phyloP scores from a whole-genome alignment of 2,113 vertebrate genomes.

The Onychostruthus taczanowskii region DNA sequence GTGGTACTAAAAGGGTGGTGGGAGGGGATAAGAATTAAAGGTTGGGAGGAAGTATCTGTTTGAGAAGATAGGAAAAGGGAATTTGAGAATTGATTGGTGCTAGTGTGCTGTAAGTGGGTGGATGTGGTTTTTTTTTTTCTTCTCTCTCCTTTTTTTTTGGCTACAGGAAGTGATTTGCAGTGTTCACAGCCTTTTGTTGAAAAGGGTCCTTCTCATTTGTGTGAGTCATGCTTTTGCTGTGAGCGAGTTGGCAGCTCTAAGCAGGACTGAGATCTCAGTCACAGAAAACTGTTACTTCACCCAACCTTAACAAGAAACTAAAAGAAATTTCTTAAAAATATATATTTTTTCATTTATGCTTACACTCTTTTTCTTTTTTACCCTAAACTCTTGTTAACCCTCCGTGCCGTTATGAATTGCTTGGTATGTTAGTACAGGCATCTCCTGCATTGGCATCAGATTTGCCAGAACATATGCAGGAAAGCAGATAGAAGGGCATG shows the following conservation, averaged over 20 bases:
- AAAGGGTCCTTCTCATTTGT: conserved; percentile 95
- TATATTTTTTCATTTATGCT: neutral
- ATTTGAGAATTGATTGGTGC: conserved; percentile 94
- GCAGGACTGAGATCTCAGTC: conserved; percentile 79
- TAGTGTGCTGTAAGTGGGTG: conserved; percentile 94
- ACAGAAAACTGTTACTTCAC: conserved; percentile 78
- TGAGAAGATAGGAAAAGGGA: conserved; percentile 74
- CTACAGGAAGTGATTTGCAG: conserved; percentile 99
- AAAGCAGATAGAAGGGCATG: conserved; percentile 95
- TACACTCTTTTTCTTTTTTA: neutral
- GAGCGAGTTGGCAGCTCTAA: conserved; percentile 89
- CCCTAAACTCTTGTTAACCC: neutral
- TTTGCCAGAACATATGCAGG: conserved; percentile 87
- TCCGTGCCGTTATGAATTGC: conserved; percentile 72
- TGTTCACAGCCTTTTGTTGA: conserved; percentile 99
- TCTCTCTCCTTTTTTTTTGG: conserved; percentile 66
- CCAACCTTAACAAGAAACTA: conserved; percentile 68
- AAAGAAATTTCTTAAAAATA: conserved; percentile 41
- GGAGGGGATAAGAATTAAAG: conserved; percentile 60
- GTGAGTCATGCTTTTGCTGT: conserved; percentile 98
- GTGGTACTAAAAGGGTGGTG: conserved; percentile 26
- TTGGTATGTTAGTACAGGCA: conserved; percentile 89
- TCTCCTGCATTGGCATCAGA: conserved; percentile 81
- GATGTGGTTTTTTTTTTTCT: conserved; percentile 21
- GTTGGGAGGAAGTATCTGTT: conserved; percentile 78